Conservation (phyloP, 2,888 invertebrate genomes). For the Philereme vetulata region DNA sequence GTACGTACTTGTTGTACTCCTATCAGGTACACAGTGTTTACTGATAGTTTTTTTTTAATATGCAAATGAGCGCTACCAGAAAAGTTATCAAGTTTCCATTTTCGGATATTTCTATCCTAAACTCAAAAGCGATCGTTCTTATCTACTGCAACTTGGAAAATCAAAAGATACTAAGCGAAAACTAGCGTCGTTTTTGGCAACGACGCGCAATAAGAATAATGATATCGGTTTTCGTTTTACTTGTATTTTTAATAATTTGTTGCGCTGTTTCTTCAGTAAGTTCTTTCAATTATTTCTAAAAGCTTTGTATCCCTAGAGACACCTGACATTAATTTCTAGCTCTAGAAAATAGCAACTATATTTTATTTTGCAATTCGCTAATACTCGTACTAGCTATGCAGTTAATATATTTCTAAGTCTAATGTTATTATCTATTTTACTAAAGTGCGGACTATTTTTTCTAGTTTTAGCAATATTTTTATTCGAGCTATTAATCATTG, state of each 20-base stretch:
- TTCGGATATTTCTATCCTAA: background rate
- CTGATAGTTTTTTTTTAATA: background rate
- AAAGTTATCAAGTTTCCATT: background rate
- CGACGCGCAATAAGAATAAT: slow-evolving; percentile 7
- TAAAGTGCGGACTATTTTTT: slow-evolving; percentile 24
- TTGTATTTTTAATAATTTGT: slow-evolving; percentile 6
- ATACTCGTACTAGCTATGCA: background rate
- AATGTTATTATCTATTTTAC: slow-evolving; percentile 12
- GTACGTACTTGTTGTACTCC: background rate
- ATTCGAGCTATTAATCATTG: slow-evolving; percentile 9
- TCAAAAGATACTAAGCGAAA: slow-evolving; percentile 6
- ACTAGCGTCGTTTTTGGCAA: slow-evolving; percentile 14
- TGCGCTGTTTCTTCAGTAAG: slow-evolving; percentile 1
- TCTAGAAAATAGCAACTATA: slow-evolving; percentile 5
- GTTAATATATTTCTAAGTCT: slow-evolving; percentile 10
- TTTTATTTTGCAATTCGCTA: slow-evolving; percentile 9
- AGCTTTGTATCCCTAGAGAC: slow-evolving; percentile 5
- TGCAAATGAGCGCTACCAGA: background rate
- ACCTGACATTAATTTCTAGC: slow-evolving; percentile 6
- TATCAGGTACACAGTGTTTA: background rate
- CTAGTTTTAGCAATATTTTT: slow-evolving; percentile 12
- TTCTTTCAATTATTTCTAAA: slow-evolving; percentile 6
- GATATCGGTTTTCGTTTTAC: slow-evolving; percentile 9
- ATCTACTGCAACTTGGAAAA: slow-evolving; percentile 2
- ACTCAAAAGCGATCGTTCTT: slow-evolving; percentile 7